Conservation (phyloP, 2,888 invertebrate genomes). For the Scaptomyza parva region DNA sequence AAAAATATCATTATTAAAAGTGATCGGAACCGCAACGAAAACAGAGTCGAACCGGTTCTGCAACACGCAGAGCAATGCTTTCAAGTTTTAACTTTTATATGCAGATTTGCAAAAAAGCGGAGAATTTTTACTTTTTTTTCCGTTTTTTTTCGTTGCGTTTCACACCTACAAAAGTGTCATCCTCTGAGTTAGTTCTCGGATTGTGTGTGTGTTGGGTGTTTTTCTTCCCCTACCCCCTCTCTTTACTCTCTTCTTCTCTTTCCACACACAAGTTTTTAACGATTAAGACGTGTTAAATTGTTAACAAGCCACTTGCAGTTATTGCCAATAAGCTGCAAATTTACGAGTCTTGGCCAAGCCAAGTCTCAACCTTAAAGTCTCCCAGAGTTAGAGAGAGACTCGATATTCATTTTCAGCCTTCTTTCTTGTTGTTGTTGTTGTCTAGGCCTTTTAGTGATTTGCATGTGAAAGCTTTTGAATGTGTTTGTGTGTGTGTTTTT, state of each 20-base stretch:
- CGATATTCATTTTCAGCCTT: slow-evolving; percentile 17
- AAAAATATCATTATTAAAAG: slow-evolving; percentile 74
- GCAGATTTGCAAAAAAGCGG: slow-evolving; percentile 53
- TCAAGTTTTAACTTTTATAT: slow-evolving; percentile 48
- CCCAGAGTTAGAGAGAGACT: too few species aligned
- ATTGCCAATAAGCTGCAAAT: slow-evolving; percentile 84
- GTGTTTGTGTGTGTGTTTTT: slow-evolving; percentile 1
- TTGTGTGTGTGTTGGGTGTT: slow-evolving; percentile 15
- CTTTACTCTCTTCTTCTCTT: background rate
- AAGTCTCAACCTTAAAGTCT: slow-evolving; percentile 26
- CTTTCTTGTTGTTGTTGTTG: slow-evolving; percentile 12
- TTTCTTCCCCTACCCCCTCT: background rate
- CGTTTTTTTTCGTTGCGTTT: slow-evolving; percentile 63
- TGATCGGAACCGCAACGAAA: slow-evolving; percentile 50
- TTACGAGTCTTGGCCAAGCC: slow-evolving; percentile 77
- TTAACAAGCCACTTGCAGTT: slow-evolving; percentile 85
- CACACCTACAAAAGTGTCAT: slow-evolving; percentile 84
- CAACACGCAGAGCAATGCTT: slow-evolving; percentile 34
- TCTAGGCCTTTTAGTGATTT: slow-evolving; percentile 42
- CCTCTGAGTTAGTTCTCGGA: slow-evolving; percentile 35
- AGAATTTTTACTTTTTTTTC: slow-evolving; percentile 5
- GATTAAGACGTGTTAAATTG: slow-evolving; percentile 85
- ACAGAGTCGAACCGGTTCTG: slow-evolving; percentile 47
- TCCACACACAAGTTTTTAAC: slow-evolving; percentile 83
- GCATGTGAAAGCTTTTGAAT: slow-evolving; percentile 46